Base-by-base conservation (phyloP, 2,797 vertebrate genomes). In the Poliocrania exsul region DNA sequence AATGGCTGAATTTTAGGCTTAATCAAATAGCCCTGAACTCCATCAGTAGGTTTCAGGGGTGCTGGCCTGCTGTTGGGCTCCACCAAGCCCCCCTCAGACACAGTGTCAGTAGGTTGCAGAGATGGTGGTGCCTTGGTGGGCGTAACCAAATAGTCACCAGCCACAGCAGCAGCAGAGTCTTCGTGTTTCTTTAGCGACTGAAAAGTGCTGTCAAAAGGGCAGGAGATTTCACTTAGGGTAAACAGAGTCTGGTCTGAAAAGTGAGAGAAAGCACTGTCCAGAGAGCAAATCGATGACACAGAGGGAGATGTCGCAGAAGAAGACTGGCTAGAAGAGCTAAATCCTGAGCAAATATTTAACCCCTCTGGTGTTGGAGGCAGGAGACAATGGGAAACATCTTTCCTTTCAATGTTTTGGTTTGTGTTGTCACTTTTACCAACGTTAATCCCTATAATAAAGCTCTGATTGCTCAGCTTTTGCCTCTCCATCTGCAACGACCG, bases 181-280 rank as follows among this genome's bases (percentile, higher is more conserved):
- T 96, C 90, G 0, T 91, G 95, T 90, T 97, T 97, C 92, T 96
- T 98, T 54, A 95, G 95, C 4, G 62, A 56, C 69, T 97, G 97
- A 75, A 97, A 97, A 95, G 94, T 91, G 92, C 97, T 97, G 33
- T 98, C 95, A 0, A 98, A 90, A 49, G 97, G 97, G 86, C 96
- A 98, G 72, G 97, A 97, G 14, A 93, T 96, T 62, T 98, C 98
- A 5, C 97, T 98, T 64, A 98, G 96, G 40, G 97, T 97, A 91
- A 98, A 98, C 54, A 98, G 95, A 7, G 97, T 96, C n/a, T 98
- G 98, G 93, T 99, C 99, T 16, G 99, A 99, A 97, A 99, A 99
- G 95, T 99, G 99, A 23, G 98, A 99, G 94, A 99, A 99, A 97
- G 98, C 98, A 40, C 99, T 99, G 97, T 99, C 99, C 90, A 99